Evolutionary conservation across 1,140 invertebrate genomes (phyloP), one percentile per base, ranked within the genome.

Genomic region (Chironomus tepperi): DNA sequence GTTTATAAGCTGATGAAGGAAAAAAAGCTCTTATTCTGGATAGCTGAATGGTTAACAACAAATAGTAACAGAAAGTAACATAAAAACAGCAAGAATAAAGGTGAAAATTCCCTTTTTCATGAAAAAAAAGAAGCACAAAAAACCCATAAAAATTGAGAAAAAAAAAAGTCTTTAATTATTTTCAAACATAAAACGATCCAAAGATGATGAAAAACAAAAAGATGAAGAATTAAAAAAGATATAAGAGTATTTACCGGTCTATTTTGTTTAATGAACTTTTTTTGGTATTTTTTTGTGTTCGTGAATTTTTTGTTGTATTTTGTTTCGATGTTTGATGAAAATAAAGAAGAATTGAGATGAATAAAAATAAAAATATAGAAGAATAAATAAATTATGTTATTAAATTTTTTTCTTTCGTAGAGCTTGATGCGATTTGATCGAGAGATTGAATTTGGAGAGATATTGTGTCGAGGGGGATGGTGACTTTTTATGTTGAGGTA

Each of bases 241-340:
- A 18, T 18, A 57, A 18, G 19, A 70, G 15, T 70, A 70, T 70
- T 70, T 70, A 70, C 65, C 65, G 65, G 65, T n/a, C 65, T 70
- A 70, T 70, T 70, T 70, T 70, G 65, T 70, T 70, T 19, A 70
- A 70, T 70, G 65, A 70, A 70, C 65, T 70, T 70, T 70, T 70
- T 19, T 70, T 70, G 16, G 9, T 15, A 70, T 9, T 18, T 57
- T n/a, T 57, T 57, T 57, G n/a, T 10, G n/a, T 16, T 70, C 9
- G 16, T 70, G 65, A 70, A 67, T 67, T 67, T 67, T 67, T 67
- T 67, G 8, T 67, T 18, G n/a, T 18, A 18, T 70, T 70, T 70
- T 18, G 65, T 19, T 70, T 70, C 19, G 65, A 18, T 12, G 47
- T 10, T 57, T 57, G 47, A n/a, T 57, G 47, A 57, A n/a, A n/a